Evolutionary conservation across 1,140 invertebrate species (phyloP).

Genomic region (Scaptomyza pallida): DNA sequence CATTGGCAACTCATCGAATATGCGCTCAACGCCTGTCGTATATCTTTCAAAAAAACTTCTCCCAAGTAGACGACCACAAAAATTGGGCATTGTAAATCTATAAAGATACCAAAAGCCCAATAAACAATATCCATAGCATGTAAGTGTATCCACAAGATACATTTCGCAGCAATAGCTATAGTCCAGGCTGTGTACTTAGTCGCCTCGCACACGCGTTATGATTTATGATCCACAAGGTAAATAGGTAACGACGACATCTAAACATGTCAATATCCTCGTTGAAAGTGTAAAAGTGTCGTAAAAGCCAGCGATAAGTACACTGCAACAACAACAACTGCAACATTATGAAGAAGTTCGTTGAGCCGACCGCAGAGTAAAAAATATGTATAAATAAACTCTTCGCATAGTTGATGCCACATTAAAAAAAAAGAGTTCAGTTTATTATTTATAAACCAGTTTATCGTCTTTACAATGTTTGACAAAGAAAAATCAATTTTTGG

Average conservation of each 20-base stretch:
- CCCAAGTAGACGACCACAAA: conserved; percentile 75
- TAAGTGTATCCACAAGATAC: conserved; percentile 57
- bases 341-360: conserved; percentile 32
- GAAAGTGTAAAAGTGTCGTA: conserved; percentile 80
- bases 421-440: conserved; percentile 48
- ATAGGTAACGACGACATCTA: conserved; percentile 81
- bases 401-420: conserved; percentile 59
- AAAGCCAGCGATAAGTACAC: conserved; percentile 66
- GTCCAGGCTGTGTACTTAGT: conserved; percentile 11
- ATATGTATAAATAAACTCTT: not conserved
- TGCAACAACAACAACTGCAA: conserved; percentile 39
- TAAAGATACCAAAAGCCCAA: conserved; percentile 66
- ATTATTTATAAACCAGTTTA: conserved; percentile 47
- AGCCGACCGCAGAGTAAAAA: conserved; percentile 17
- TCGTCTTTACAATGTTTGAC: conserved; percentile 53
- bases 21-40: conserved; percentile 58
- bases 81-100: conserved; percentile 80
- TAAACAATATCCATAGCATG: conserved; percentile 8
- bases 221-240: conserved; percentile 77
- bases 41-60: conserved; percentile 73
- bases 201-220: conserved; percentile 70
- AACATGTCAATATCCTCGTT: conserved; percentile 81
- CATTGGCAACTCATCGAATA: conserved; percentile 74
- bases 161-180: conserved; percentile 14
- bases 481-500: conserved; percentile 72